A percentile compares a stretch with the other conserved stretches of the same genome.
Conservation (phyloP, 2,888 invertebrate genomes). For the Caenorhabditis doughertyi region DNA sequence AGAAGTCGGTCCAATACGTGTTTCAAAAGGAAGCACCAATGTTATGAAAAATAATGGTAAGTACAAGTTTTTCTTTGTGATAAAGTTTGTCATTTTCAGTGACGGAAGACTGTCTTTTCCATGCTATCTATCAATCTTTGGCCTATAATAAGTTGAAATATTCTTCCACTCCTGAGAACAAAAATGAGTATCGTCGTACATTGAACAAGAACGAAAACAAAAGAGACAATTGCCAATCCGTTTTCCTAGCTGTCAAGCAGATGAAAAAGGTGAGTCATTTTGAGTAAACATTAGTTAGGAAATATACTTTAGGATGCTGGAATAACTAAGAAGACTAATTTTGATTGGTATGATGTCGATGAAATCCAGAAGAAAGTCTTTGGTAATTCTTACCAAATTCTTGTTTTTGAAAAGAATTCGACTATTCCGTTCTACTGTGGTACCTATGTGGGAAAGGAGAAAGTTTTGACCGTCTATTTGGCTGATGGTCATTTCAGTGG, state of each 20-base stretch:
- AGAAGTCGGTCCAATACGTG: too few species aligned
- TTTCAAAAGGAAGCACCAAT: too few species aligned
- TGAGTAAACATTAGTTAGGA: too few species aligned
- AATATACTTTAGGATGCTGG: neutral
- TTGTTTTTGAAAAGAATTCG: too few species aligned
- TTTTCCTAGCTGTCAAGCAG: too few species aligned
- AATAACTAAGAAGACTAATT: neutral
- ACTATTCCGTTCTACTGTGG: too few species aligned
- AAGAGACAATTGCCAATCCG: too few species aligned
- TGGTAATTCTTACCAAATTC: too few species aligned
- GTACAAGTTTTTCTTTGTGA: neutral
- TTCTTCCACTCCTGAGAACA: neutral
- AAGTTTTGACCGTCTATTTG: too few species aligned
- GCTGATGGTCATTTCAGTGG: neutral
- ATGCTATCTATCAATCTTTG: neutral
- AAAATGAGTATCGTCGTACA: neutral
- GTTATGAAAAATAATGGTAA: constrained; percentile 10
- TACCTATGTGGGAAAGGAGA: too few species aligned
- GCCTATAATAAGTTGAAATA: neutral
- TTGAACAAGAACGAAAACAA: neutral
- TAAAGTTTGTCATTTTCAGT: neutral
- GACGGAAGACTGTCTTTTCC: neutral
- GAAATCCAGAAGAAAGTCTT: neutral
- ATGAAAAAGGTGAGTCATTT: too few species aligned
- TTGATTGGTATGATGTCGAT: neutral